These are phyloP conservation scores for Sturmia bella DNA, from an alignment of 2,888 invertebrate genomes.

Conservation along the genomic window DNA sequence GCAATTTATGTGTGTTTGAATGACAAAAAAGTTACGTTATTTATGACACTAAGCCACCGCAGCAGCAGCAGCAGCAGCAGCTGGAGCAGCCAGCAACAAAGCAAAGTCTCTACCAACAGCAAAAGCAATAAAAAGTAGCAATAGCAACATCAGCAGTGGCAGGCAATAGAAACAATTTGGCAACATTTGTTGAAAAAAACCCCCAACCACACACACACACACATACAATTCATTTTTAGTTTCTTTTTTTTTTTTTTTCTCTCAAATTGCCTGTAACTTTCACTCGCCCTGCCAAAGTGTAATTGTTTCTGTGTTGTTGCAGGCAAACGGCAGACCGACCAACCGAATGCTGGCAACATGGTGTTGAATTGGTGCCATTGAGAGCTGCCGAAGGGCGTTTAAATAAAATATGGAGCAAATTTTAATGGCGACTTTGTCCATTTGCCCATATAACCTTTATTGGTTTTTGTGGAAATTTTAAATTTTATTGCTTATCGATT, in stretches of 20 bases:
- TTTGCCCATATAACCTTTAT: conserved; percentile 49
- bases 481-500: conserved; percentile 80
- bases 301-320: conserved; percentile 15
- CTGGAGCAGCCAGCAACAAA: conserved; percentile 55
- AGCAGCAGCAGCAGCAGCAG: conserved; percentile 62
- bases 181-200: conserved; percentile 59
- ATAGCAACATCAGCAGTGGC: conserved; percentile 28
- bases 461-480: conserved; percentile 73
- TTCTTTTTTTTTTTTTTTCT: too few species aligned
- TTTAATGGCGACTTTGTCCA: conserved; percentile 38
- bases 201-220: conserved; percentile 6
- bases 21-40: conserved; percentile 81
- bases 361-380: conserved; percentile 32
- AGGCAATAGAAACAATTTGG: conserved; percentile 56
- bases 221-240: conserved; percentile 12
- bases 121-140: conserved; percentile 19
- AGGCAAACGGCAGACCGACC: background rate
- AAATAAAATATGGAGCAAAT: conserved; percentile 61
- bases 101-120: conserved; percentile 35
- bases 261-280: conserved; percentile 43
- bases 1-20: conserved; percentile 73
- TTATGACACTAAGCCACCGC: conserved; percentile 75
- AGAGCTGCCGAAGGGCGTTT: conserved; percentile 36
- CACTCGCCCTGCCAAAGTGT: conserved; percentile 46
- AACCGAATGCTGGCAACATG: conserved; percentile 18